A percentile compares a stretch with the other conserved stretches of the same genome.
phyloP scores from a whole-genome alignment of 1,140 invertebrate genomes.

The Macrostomum lignano region DNA sequence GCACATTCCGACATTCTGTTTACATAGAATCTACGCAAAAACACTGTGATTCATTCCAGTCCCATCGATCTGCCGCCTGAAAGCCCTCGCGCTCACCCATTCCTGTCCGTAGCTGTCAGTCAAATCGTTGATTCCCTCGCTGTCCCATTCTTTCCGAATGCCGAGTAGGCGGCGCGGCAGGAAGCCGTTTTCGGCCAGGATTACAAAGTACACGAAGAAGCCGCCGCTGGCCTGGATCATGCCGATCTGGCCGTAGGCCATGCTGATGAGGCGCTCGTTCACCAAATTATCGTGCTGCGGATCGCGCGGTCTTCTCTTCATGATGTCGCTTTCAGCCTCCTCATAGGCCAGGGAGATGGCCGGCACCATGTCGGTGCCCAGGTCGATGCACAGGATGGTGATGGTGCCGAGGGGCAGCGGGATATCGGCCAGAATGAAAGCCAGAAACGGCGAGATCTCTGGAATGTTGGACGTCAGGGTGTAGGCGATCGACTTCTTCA shows the following conservation, averaged over 20 bases:
- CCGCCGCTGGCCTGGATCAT: constrained; percentile 97
- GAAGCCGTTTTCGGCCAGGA: constrained; percentile 94
- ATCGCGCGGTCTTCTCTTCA: constrained; percentile 78
- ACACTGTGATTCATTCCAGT: too few relatives aligned
- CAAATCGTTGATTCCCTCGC: constrained; percentile 72
- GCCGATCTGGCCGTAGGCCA: constrained; percentile 14
- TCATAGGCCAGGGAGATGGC: constrained; percentile 92
- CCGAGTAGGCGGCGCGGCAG: constrained; percentile 52
- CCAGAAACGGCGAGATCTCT: constrained; percentile 91
- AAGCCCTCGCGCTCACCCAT: constrained; percentile 72
- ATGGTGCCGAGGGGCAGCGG: constrained; percentile 86
- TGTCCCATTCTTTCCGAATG: constrained; percentile 75
- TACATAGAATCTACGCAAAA: too few relatives aligned
- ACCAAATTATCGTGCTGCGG: constrained; percentile 69
- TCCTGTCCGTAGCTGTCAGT: constrained; percentile 87
- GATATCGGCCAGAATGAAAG: constrained; percentile 83
- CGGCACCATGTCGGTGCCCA: constrained; percentile 93
- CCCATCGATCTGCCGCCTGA: too few relatives aligned
- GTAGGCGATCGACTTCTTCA: constrained; percentile 98
- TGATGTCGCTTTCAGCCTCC: constrained; percentile 81
- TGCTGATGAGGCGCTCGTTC: constrained; percentile 41
- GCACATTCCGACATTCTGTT: too few relatives aligned
- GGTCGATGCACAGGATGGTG: constrained; percentile 94
- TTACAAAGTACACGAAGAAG: constrained; percentile 95
- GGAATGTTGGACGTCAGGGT: constrained; percentile 95